phyloP scores from a whole-genome alignment of 1,140 invertebrate genomes.

The Melitaea cinxia region DNA sequence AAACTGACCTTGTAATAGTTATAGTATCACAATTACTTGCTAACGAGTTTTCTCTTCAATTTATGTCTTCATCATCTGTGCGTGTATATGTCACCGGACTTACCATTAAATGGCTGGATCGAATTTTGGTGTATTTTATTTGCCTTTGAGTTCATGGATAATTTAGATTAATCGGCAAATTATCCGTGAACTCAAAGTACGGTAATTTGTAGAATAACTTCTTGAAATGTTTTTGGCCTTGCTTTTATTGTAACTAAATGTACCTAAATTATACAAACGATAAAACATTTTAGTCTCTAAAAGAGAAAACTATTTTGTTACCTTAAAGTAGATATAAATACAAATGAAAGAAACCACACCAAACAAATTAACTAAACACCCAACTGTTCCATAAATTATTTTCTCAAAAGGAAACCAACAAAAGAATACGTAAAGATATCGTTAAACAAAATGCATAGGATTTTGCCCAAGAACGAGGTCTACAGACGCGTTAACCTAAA shows the following conservation, averaged over 20 bases:
- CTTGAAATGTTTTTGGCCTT: no score
- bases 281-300: neutral
- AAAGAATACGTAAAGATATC: constrained; percentile 34
- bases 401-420: constrained; percentile 36
- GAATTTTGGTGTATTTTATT: no score
- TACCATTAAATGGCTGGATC: no score
- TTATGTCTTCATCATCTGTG: no score
- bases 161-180: no score
- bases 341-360: constrained; percentile 22
- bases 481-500: constrained; percentile 35
- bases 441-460: constrained; percentile 31
- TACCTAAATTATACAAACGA: neutral
- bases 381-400: constrained; percentile 30
- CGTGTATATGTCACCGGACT: no score
- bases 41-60: neutral
- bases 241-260: no score
- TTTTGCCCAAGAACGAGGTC: constrained; percentile 26
- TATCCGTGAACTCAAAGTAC: no score
- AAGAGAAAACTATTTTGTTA: neutral
- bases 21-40: neutral
- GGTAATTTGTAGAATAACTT: no score
- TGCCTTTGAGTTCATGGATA: no score
- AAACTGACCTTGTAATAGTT: neutral
- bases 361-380: constrained; percentile 23
- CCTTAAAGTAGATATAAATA: neutral